Evolutionary conservation across 2,797 vertebrate genomes (phyloP), one percentile per base, ranked within the genome.

Genomic region (Cynodonichthys magdalenae): DNA sequence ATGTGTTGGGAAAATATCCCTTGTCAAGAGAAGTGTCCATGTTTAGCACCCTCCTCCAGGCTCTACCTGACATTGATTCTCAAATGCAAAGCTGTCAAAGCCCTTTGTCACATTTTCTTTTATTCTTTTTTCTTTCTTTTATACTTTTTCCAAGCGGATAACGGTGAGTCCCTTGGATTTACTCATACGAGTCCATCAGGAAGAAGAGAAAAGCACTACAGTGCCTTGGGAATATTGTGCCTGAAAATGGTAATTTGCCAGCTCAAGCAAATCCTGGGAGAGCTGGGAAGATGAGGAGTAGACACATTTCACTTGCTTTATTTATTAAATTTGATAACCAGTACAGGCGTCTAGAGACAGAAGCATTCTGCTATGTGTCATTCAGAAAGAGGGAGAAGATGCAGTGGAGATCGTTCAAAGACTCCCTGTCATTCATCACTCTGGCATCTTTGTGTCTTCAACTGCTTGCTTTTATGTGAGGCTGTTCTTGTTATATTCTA

Each of bases 311-410:
- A 86, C 82, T 89, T 66, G 74, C 85, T 90, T 92, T 91, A 92
- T 92, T 92, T 93, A 92, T 93, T 92, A 91, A 89, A 93, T 92
- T 91, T 90, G 81, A 91, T 91, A 93, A 93, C 80, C 84, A 75
- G 80, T 91, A 89, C 89, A 87, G 86, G 78, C 82, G 91, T 92
- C 91, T 62, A 66, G 89, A 84, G 76, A 72, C 60, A 42, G 69
- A 77, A 81, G 83, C 81, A 77, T 89, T 91, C 79, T 83, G 83
- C 87, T 65, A 74, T 34, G 17, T 83, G 86, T 89, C 86, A 80
- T 82, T 80, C 79, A 49, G 68, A 74, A 60, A 68, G 72, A 79
- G 72, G 66, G 15, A 56, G 75, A 74, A 63, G 79, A 74, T 66
- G 75, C 69, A 71, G 80, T 70, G 47, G 75, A 74, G 74, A 79